Base-by-base conservation (phyloP, 2,888 invertebrate species). In the Bembecia ichneumoniformis region DNA sequence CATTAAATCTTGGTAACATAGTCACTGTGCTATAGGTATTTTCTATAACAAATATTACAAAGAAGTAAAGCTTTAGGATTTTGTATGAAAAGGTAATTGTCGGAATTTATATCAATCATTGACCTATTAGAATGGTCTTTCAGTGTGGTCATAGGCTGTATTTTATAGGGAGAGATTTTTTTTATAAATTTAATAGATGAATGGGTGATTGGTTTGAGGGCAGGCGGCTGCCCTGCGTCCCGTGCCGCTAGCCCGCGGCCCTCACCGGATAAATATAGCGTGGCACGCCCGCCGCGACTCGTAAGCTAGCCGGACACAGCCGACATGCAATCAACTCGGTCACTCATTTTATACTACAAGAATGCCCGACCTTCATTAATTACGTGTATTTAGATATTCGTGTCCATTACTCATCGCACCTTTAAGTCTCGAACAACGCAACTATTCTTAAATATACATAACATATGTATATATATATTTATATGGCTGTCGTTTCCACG, bases 221-320 rank as follows among this genome's bases (percentile, higher is more conserved):
- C 28, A 9, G 28, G 28, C 28, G 63, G 65, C 67, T 62, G 63
- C 66, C 73, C 77, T 73, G 73, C 68, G 58, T 35, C 47, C 52
- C 62, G 64, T 66, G 60, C 60, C 57, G 61, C 52, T 51, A 55
- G 49, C 55, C 54, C 58, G 68, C 77, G 77, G 80, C 82, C 82
- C 84, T 82, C 82, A 77, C 74, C 55, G 69, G 68, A 71, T 86
- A 84, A 74, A 83, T 83, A 77, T 86, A 86, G 84, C 77, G 63
- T 66, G 75, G 78, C 82, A 77, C 76, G 79, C 82, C 74, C 70
- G 77, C 76, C 74, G 68, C 59, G 63, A 63, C 57, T 65, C 55
- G 61, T 28, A 28, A 28, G 9, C 71, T 67, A 47, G 43, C 28
- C 47, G 15, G 15, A 11, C 64, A 65, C 62, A 68, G 67, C 67